Evolutionary conservation across 2,888 invertebrate species (phyloP), one percentile per base, ranked within the genome.

Genomic region (Dicranocentrus wangi): DNA sequence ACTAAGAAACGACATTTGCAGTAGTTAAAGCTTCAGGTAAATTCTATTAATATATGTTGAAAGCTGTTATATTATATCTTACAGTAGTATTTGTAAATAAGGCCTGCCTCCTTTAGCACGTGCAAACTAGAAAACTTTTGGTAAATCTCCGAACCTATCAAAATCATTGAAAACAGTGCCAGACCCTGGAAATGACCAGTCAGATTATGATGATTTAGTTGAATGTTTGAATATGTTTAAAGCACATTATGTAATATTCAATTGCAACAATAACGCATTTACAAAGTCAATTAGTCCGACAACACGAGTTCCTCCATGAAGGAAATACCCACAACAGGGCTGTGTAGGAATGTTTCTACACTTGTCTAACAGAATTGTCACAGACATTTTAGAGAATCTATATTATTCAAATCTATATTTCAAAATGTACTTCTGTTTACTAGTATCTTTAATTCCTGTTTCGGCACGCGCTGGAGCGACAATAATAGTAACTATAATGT

Each of bases 301-400:
- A 43, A 71, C 77, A 2, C 79, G 27, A 2, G 71, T 72, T 27
- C 72, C 83, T 21, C 83, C 83, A 47, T 79, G 68, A 7, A 83
- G 43, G 63, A 83, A 83, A 27, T 79, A 83, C 1, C 83, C 83
- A 39, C 73, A 83, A 25, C 83, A 81, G 0, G 83, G 83, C 32
- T 83, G 78, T 1, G 43, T 53, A 3, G 71, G 60, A 17, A 82
- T 58, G 17, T 61, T 39, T 23, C 60, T 43, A 2, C 72, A 2
- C 51, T 78, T 82, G 1, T 32, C 53, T 53, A 68, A 60, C 15
- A 71, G 21, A 13, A 72, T 19, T 25, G 27, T 2, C 10, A 51
- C 25, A 1, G 72, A 73, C 63, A 63, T 73, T 15, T 60, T 53
- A 32, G 32, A 32, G 3, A 7, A 32, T 32, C 5, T 32, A 32